A percentile compares a stretch with the other conserved stretches of the same genome.
These are phyloP conservation scores for Tinea pellionella DNA, from an alignment of 2,888 invertebrate species.

Conservation along the genomic window DNA sequence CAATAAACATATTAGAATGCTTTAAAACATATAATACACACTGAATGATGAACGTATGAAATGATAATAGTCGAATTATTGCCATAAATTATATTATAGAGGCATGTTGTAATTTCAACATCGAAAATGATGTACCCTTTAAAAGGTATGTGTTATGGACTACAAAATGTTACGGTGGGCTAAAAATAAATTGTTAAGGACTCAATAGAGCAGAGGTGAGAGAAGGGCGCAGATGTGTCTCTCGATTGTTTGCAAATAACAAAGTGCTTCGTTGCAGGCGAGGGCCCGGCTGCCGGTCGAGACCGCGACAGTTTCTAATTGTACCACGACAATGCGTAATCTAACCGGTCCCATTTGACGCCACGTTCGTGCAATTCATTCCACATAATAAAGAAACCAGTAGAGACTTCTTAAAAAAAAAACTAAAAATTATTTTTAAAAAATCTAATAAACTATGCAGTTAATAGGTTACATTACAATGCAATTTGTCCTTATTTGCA, in stretches of 20 bases:
- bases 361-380: constrained; percentile 32
- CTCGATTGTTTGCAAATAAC: constrained; percentile 60
- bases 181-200: neutral
- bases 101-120: neutral
- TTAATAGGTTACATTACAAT: too few species aligned
- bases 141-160: neutral
- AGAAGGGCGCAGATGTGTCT: constrained; percentile 47
- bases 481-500: too few species aligned
- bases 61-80: neutral
- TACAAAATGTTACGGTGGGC: neutral
- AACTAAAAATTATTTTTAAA: too few species aligned
- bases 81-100: neutral
- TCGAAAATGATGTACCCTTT: neutral
- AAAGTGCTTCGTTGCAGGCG: constrained; percentile 36
- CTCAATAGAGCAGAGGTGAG: constrained; percentile 14
- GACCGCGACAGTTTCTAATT: constrained; percentile 63
- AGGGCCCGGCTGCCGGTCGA: constrained; percentile 26
- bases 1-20: too few species aligned
- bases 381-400: neutral
- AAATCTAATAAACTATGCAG: neutral
- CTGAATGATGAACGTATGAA: too few species aligned
- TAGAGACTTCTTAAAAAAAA: neutral
- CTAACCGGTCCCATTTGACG: constrained; percentile 58
- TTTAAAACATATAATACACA: too few species aligned
- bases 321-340: constrained; percentile 65